phyloP scores from a whole-genome alignment of 2,888 invertebrate genomes.

The Tenthredo mesomela region DNA sequence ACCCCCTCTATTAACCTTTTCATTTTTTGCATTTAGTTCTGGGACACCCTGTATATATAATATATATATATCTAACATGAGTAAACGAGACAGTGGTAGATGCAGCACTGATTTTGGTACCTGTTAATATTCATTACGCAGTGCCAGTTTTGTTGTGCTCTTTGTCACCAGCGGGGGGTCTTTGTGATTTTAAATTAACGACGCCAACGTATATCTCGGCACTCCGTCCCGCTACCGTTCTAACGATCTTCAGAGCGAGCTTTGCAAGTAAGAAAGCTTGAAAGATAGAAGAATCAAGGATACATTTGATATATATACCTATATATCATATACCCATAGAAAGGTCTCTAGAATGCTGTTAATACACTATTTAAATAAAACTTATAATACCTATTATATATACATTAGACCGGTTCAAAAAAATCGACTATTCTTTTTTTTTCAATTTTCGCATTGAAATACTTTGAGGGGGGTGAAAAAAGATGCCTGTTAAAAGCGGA shows the following conservation, averaged over 20 bases:
- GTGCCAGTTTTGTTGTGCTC: slow-evolving; percentile 39
- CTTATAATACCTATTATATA: too few relatives aligned
- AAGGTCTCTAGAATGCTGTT: background rate
- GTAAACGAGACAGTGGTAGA: slow-evolving; percentile 32
- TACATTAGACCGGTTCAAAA: too few relatives aligned
- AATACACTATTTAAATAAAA: too few relatives aligned
- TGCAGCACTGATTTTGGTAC: slow-evolving; percentile 37
- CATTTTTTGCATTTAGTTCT: too few relatives aligned
- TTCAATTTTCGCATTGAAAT: too few relatives aligned
- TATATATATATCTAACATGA: slow-evolving; percentile 26
- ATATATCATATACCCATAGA: background rate
- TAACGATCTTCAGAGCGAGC: slow-evolving; percentile 26
- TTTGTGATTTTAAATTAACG: slow-evolving; percentile 50
- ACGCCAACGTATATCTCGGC: background rate
- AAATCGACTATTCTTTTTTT: too few relatives aligned
- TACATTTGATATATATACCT: background rate
- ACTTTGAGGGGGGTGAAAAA: too few relatives aligned
- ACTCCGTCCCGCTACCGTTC: background rate
- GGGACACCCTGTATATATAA: background rate
- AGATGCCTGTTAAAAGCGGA: too few relatives aligned
- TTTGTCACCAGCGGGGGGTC: slow-evolving; percentile 33
- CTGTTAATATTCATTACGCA: slow-evolving; percentile 46
- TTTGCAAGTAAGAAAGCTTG: background rate
- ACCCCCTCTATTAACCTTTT: too few relatives aligned
- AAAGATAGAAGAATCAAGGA: background rate